Percentiles rank a stretch among this genome's conserved stretches.
These are phyloP conservation scores for Atherix ibis DNA, from an alignment of 2,888 invertebrate species.

Conservation along the genomic window DNA sequence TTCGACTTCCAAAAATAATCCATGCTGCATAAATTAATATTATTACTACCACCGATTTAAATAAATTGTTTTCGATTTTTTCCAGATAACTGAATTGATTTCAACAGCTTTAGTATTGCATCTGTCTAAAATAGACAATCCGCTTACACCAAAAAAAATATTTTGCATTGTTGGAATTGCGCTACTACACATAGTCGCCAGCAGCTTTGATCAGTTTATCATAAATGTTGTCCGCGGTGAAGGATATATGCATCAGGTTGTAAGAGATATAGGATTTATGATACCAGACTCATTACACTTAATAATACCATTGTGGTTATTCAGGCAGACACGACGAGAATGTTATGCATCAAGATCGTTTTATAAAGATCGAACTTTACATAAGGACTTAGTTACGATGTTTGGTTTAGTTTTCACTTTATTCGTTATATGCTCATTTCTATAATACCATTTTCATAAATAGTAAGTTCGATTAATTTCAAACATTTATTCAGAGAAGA, in stretches of 20 bases:
- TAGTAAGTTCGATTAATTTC: too few relatives aligned
- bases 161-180: constrained; percentile 43
- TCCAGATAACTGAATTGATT: constrained; percentile 41
- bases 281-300: constrained; percentile 48
- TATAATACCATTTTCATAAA: constrained; percentile 20
- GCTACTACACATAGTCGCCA: constrained; percentile 42
- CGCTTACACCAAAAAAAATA: constrained; percentile 38
- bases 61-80: too few relatives aligned
- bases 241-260: constrained; percentile 49
- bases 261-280: constrained; percentile 52
- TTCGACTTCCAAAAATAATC: too few relatives aligned
- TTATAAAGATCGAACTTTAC: constrained; percentile 28
- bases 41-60: too few relatives aligned
- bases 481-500: too few relatives aligned
- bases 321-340: constrained; percentile 29
- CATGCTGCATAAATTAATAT: too few relatives aligned
- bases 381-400: constrained; percentile 17
- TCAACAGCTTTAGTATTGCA: constrained; percentile 43
- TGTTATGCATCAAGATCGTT: constrained; percentile 27
- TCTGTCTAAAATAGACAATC: constrained; percentile 37
- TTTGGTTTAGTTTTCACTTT: constrained; percentile 24
- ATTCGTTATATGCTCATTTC: constrained; percentile 30
- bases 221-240: constrained; percentile 45
- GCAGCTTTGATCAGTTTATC: constrained; percentile 49
- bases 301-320: constrained; percentile 38